Evolutionary conservation across 2,888 invertebrate genomes (phyloP), one percentile per base, ranked within the genome.

Genomic region (Heliconius sara): DNA sequence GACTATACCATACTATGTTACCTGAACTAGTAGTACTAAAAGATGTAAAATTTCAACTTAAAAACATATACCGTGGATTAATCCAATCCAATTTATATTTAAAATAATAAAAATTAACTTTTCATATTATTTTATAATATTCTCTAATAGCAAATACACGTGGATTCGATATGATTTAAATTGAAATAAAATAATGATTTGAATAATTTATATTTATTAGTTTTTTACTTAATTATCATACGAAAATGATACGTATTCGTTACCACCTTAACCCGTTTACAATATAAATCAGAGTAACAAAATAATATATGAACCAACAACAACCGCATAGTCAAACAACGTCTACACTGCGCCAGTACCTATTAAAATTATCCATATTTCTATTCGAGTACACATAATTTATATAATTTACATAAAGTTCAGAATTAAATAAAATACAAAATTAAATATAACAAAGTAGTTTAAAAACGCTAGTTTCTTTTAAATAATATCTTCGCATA

Each of bases 401-500:
- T 47, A 47, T 57, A 57, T 9, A 1, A 22, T 57, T 22, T 57
- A 3, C 6, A 22, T 22, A 57, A 3, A 27, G 27, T 60, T 60
- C 3, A n/a, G 3, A 60, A 30, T 30, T 30, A 30, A 30, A 30
- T 30, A 9, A 57, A 47, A 43, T 43, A 43, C 9, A 47, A n/a
- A 25, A 70, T 47, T 25, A 9, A 43, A 43, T 70, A 16, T 47
- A 13, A 47, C 13, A 70, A 16, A 43, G 6, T 43, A 68, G 30
- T 68, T 27, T 19, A 6, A 39, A 25, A 43, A 16, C 47, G 25
- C 43, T 27, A 43, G 25, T 6, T 68, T 2, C 43, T 68, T 25
- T 68, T 68, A 12, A 68, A 43, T 43, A 65, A 47, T 70, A 47
- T 16, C 6, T 70, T 43, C 70, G 70, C 43, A 47, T 70, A 16